Percentiles rank a stretch among this genome's conserved stretches.
Conservation (phyloP, 2,797 vertebrate species). For the Pyrocephalus nanus region DNA sequence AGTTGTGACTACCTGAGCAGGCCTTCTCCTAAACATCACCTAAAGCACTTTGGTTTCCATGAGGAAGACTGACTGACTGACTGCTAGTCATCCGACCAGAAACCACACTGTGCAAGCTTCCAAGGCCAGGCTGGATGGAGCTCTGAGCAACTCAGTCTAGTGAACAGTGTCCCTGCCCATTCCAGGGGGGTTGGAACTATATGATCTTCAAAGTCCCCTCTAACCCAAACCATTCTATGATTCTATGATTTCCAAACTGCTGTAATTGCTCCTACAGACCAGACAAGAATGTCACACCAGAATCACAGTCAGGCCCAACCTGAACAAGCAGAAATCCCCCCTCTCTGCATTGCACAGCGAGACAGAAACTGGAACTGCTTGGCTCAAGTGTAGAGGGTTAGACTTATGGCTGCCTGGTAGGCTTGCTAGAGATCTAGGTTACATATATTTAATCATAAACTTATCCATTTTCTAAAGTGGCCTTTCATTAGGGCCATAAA, state of each 20-base stretch:
- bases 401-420: background rate
- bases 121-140: background rate
- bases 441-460: background rate
- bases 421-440: background rate
- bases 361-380: background rate
- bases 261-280: background rate
- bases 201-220: background rate
- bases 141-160: background rate
- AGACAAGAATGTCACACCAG: background rate
- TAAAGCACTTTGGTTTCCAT: background rate
- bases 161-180: background rate
- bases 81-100: background rate
- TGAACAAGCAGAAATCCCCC: background rate
- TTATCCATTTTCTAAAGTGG: background rate
- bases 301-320: background rate
- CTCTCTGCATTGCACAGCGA: background rate
- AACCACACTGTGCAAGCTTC: background rate
- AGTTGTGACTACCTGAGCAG: background rate
- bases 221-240: background rate
- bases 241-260: background rate
- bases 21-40: background rate
- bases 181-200: accelerated
- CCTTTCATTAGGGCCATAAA: background rate
- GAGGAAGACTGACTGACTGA: background rate
- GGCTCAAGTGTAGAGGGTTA: background rate